phyloP scores from a whole-genome alignment of 2,888 invertebrate genomes.

The Arrhopalites spinosus region DNA sequence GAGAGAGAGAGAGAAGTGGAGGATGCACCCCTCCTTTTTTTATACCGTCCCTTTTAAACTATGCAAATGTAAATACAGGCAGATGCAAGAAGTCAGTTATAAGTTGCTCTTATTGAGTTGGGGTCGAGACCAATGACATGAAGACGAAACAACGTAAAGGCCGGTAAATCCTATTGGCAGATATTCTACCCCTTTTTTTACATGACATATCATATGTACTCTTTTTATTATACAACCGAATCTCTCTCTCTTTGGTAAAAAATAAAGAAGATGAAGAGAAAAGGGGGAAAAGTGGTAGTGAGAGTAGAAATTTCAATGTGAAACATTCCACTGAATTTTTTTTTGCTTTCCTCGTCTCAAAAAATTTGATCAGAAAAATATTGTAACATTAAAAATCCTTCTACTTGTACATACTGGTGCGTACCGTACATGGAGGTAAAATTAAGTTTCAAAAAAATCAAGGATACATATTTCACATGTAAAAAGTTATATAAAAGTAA shows the following conservation, averaged over 20 bases:
- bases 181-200: background rate
- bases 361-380: no score
- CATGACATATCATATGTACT: slow-evolving; percentile 3
- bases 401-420: no score
- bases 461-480: no score
- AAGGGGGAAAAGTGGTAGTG: no score
- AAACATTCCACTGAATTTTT: slow-evolving; percentile 42
- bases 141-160: background rate
- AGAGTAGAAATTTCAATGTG: slow-evolving; percentile 30
- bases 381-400: no score
- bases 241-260: slow-evolving; percentile 1
- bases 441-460: no score
- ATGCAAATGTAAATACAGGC: slow-evolving; percentile 18
- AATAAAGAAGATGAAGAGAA: background rate
- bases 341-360: no score
- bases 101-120: slow-evolving; percentile 32
- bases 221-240: background rate
- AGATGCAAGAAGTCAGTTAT: slow-evolving; percentile 15
- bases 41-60: slow-evolving; percentile 1
- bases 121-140: slow-evolving; percentile 18
- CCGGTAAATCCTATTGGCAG: slow-evolving; percentile 13
- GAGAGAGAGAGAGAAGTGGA: no score
- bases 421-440: no score
- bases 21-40: background rate
- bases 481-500: no score